Evolutionary conservation across 2,113 vertebrate species (phyloP).

Genomic region (Zosterops borbonicus): DNA sequence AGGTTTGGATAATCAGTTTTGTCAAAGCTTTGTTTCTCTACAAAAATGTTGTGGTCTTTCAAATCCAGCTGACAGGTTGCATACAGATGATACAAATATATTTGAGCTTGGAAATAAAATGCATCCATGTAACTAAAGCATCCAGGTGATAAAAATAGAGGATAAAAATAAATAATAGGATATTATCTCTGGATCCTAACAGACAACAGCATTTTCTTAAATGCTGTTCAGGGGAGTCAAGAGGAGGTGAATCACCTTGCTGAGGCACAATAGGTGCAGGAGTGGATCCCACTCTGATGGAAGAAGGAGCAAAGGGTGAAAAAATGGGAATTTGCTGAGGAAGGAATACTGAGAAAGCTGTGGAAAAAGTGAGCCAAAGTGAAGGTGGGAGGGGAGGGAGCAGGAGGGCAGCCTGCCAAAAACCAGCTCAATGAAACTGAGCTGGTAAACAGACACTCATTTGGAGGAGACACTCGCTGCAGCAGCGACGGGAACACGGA

Average conservation of each 20-base stretch:
- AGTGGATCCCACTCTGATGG: neutral
- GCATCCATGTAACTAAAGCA: neutral
- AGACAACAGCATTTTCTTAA: neutral
- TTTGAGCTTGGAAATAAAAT: neutral
- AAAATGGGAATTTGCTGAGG: neutral
- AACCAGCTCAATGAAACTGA: neutral
- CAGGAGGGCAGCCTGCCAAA: neutral
- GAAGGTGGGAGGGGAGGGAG: neutral
- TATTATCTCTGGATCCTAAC: neutral
- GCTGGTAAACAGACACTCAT: neutral
- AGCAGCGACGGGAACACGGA: neutral
- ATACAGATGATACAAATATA: neutral
- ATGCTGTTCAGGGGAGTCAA: neutral
- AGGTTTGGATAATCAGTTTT: constrained; percentile 16
- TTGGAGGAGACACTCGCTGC: neutral
- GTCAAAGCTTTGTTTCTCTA: constrained; percentile 30
- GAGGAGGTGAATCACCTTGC: neutral
- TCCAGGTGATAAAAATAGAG: neutral
- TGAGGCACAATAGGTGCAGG: neutral
- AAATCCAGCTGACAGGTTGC: neutral
- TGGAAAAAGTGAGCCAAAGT: neutral
- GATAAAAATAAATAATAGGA: neutral
- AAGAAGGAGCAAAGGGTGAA: neutral
- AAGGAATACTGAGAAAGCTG: neutral
- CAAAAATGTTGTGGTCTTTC: constrained; percentile 5